Conservation (phyloP, 2,888 invertebrate species). For the Melieria crassipennis region DNA sequence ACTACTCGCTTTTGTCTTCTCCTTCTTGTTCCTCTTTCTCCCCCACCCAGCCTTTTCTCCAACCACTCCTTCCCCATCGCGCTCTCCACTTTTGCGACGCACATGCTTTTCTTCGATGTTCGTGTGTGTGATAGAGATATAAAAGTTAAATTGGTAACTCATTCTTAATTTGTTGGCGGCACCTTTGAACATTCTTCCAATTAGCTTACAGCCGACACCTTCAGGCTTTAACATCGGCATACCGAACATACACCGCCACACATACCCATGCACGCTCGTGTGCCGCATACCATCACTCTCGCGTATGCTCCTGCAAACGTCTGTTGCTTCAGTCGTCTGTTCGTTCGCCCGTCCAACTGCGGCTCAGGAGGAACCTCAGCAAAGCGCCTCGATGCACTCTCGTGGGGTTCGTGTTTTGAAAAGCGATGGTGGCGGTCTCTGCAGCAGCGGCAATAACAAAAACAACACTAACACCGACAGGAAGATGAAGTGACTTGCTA, state of each 20-base stretch:
- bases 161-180: constrained; percentile 64
- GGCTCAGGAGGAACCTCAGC: too few relatives aligned
- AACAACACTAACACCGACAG: constrained; percentile 27
- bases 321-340: too few relatives aligned
- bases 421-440: constrained; percentile 31
- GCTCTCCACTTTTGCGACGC: neutral
- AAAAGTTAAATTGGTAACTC: constrained; percentile 57
- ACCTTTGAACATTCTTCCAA: constrained; percentile 66
- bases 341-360: too few relatives aligned
- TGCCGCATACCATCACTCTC: neutral
- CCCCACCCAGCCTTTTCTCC: neutral
- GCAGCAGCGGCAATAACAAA: constrained; percentile 33
- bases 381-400: too few relatives aligned
- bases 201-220: constrained; percentile 67
- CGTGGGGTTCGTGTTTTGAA: constrained; percentile 23
- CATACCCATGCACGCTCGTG: neutral
- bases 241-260: constrained; percentile 5
- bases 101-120: neutral
- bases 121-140: constrained; percentile 52
- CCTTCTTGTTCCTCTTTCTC: neutral
- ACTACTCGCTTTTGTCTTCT: too few relatives aligned
- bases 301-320: too few relatives aligned
- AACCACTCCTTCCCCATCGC: neutral
- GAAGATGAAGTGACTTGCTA: constrained; percentile 27
- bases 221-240: constrained; percentile 50